These are phyloP conservation scores for Gymnoscopelus microlampas DNA, from an alignment of 2,797 vertebrate species.

Conservation along the genomic window DNA sequence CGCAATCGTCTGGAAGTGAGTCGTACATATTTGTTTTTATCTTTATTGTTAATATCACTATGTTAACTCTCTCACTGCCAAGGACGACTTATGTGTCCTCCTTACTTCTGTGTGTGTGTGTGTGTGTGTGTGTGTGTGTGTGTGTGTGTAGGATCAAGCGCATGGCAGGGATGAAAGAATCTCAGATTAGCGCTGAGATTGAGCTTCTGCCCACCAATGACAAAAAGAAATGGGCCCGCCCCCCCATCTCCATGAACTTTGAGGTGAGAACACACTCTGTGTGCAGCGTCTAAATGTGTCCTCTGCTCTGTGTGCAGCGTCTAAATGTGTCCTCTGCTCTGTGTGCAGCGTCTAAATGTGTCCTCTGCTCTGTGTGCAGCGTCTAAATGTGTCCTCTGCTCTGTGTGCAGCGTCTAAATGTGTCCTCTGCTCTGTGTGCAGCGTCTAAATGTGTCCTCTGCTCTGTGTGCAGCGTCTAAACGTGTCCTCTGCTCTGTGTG, in stretches of 20 bases:
- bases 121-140: slow-evolving; percentile 17
- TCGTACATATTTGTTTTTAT: slow-evolving; percentile 32
- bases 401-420: no score
- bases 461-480: no score
- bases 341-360: no score
- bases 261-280: slow-evolving; percentile 84
- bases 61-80: no score
- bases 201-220: slow-evolving; percentile 97
- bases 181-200: slow-evolving; percentile 98
- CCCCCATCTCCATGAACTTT: slow-evolving; percentile 99
- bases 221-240: slow-evolving; percentile 99
- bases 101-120: background rate
- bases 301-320: background rate
- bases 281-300: no score
- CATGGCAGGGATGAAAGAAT: slow-evolving; percentile 99
- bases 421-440: no score
- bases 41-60: no score
- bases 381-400: no score
- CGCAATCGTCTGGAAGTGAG: slow-evolving; percentile 99
- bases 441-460: no score
- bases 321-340: background rate
- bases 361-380: background rate
- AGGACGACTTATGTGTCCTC: no score
- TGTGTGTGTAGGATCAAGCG: slow-evolving; percentile 90
- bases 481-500: no score